Conservation (phyloP, 2,888 invertebrate genomes). For the Myopa testacea region DNA sequence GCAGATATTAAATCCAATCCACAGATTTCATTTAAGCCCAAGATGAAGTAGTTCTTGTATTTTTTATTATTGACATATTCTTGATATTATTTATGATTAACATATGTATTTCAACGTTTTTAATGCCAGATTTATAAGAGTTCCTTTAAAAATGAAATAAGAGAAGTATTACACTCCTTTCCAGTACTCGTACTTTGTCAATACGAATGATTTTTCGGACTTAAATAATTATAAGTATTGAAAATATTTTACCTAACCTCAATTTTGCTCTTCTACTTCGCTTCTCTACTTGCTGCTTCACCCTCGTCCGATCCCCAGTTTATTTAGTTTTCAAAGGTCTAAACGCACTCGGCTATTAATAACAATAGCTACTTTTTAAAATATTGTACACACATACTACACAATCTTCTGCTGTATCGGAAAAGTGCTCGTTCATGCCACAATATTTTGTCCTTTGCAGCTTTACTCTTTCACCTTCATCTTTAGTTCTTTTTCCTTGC, state of each 20-base stretch:
- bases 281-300: not conserved
- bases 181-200: too few relatives aligned
- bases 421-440: slow-evolving; percentile 45
- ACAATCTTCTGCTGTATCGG: not conserved
- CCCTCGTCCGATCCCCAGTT: slow-evolving; percentile 3
- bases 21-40: too few relatives aligned
- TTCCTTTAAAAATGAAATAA: too few relatives aligned
- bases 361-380: slow-evolving; percentile 25
- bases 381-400: not conserved
- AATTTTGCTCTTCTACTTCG: not conserved
- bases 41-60: too few relatives aligned
- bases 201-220: too few relatives aligned
- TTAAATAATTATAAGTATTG: too few relatives aligned
- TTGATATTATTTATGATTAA: too few relatives aligned
- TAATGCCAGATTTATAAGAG: too few relatives aligned
- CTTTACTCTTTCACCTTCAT: slow-evolving; percentile 39
- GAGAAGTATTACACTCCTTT: too few relatives aligned
- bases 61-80: too few relatives aligned
- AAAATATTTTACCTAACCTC: not conserved
- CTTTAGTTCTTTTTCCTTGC: not conserved
- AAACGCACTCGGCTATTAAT: slow-evolving; percentile 38
- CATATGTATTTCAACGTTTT: too few relatives aligned
- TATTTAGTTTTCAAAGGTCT: slow-evolving; percentile 32
- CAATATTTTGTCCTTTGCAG: slow-evolving; percentile 37
- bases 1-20: not conserved